Conservation (phyloP, 2,113 vertebrate species). For the Aleadryas rufinucha region DNA sequence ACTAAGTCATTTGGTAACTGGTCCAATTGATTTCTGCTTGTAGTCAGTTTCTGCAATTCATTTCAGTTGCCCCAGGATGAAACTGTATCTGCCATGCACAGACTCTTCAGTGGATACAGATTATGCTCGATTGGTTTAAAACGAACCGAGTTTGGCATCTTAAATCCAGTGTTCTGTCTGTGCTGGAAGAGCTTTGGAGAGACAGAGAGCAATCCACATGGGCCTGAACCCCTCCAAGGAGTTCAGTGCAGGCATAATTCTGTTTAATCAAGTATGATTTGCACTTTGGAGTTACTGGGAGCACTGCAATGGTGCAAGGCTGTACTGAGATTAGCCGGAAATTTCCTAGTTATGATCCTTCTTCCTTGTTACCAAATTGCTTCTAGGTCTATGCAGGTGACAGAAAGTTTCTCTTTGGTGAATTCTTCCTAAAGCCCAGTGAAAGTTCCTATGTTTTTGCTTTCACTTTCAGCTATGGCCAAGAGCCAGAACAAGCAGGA, state of each 20-base stretch:
- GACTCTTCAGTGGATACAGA: background rate
- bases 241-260: background rate
- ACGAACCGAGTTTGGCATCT: background rate
- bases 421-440: background rate
- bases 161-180: background rate
- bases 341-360: background rate
- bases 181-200: background rate
- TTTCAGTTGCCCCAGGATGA: background rate
- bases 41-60: background rate
- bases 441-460: background rate
- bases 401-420: background rate
- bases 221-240: background rate
- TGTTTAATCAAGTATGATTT: background rate
- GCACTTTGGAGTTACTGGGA: background rate
- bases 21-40: conserved; percentile 18
- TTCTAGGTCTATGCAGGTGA: background rate
- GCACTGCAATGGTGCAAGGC: background rate
- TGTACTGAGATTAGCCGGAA: background rate
- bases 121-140: background rate
- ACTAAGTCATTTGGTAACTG: conserved; percentile 25
- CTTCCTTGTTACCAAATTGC: background rate
- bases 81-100: background rate
- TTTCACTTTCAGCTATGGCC: background rate
- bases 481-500: background rate
- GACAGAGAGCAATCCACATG: background rate